A percentile compares a stretch with the other conserved stretches of the same genome.
phyloP scores from a whole-genome alignment of 1,140 invertebrate genomes.

The Eufriesea mexicana region DNA sequence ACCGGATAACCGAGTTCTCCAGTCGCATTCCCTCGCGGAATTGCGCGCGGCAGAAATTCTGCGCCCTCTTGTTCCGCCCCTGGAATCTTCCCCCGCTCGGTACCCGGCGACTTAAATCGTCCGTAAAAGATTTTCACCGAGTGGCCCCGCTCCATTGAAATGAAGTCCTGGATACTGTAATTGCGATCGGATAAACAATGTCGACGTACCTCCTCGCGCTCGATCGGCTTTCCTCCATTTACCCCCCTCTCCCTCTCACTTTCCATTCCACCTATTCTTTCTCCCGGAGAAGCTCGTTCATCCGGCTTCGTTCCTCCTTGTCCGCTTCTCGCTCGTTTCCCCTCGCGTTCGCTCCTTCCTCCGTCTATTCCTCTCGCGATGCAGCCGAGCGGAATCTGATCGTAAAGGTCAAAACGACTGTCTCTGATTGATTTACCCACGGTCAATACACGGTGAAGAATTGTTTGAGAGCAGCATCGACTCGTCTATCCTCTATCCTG shows the following conservation, averaged over 20 bases:
- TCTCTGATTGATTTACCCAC: slow-evolving; percentile 70
- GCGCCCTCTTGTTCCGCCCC: background rate
- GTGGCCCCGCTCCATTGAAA: slow-evolving; percentile 30
- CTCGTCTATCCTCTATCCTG: slow-evolving; percentile 34
- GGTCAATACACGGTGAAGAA: slow-evolving; percentile 69
- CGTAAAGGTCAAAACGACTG: slow-evolving; percentile 68
- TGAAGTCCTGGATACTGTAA: slow-evolving; percentile 46
- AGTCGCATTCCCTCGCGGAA: background rate
- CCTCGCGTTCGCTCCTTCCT: too few species aligned
- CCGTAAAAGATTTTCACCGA: slow-evolving; percentile 51
- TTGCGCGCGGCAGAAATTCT: background rate
- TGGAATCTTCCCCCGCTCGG: background rate
- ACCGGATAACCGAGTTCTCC: slow-evolving; percentile 14
- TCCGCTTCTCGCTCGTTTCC: background rate
- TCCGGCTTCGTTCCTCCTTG: background rate
- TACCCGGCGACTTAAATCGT: background rate
- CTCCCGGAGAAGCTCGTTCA: background rate
- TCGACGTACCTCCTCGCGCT: slow-evolving; percentile 26
- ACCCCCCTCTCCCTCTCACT: background rate
- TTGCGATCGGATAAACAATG: slow-evolving; percentile 62
- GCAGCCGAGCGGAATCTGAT: slow-evolving; percentile 61
- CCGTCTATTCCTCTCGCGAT: background rate
- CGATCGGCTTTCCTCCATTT: background rate
- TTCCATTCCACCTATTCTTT: background rate
- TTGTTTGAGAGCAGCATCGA: slow-evolving; percentile 57